Percentiles rank a stretch among this genome's conserved stretches.
Evolutionary conservation across 2,888 invertebrate genomes (phyloP).

Genomic region (Glyphotaelius pellucidus): DNA sequence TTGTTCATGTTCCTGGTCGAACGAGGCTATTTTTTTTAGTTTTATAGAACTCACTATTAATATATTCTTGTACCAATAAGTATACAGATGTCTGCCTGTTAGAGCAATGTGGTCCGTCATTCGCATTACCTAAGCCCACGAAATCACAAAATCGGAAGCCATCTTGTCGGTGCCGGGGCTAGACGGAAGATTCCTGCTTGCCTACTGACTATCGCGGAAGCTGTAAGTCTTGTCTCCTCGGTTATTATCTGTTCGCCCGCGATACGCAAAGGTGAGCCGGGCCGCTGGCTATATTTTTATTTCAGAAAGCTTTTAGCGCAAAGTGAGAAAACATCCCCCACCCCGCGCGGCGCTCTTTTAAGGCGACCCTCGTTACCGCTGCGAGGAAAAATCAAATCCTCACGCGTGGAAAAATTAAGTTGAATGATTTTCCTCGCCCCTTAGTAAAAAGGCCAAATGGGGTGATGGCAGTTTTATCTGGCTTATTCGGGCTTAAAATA

Average conservation of each 20-base stretch:
- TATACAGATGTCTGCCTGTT: background rate
- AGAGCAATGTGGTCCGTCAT: background rate
- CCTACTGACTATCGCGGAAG: background rate
- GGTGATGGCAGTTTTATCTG: slow-evolving; percentile 49
- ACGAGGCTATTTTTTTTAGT: background rate
- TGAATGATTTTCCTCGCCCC: slow-evolving; percentile 56
- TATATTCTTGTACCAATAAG: too few relatives aligned
- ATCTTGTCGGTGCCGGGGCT: background rate
- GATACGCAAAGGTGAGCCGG: slow-evolving; percentile 26
- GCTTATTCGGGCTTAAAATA: slow-evolving; percentile 56
- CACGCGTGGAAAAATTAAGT: slow-evolving; percentile 59
- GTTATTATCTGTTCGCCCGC: background rate
- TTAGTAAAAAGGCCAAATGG: slow-evolving; percentile 25
- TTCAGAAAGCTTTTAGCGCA: slow-evolving; percentile 62
- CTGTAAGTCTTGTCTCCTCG: background rate
- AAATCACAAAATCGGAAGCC: background rate
- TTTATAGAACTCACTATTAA: background rate
- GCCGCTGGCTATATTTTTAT: slow-evolving; percentile 59
- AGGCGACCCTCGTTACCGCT: slow-evolving; percentile 62
- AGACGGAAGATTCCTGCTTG: background rate
- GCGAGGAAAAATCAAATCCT: slow-evolving; percentile 54
- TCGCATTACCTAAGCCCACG: background rate
- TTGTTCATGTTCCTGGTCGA: background rate
- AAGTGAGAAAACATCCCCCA: slow-evolving; percentile 63
- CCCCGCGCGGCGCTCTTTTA: slow-evolving; percentile 52